Evolutionary conservation across 2,797 vertebrate species (phyloP).

Genomic region (Cirrhinus mrigala): DNA sequence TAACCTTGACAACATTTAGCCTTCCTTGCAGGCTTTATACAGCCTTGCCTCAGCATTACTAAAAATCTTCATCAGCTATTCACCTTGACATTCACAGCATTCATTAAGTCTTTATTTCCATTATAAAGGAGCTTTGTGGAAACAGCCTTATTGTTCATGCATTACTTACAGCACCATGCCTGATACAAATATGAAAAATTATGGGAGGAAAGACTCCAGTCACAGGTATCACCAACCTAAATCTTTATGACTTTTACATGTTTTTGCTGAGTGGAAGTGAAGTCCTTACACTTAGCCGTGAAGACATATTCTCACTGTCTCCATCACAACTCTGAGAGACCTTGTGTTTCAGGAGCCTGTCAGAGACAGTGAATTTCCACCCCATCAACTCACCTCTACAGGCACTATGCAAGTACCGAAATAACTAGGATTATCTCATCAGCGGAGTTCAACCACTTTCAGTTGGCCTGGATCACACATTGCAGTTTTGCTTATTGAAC

Average conservation of each 20-base stretch:
- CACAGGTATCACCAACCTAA: background rate
- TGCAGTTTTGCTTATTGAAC: background rate
- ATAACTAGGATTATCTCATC: slow-evolving; percentile 35
- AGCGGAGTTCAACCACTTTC: background rate
- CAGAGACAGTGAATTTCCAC: slow-evolving; percentile 66
- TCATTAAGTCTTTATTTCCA: background rate
- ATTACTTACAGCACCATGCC: background rate
- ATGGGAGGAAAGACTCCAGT: background rate
- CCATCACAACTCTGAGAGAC: slow-evolving; percentile 64
- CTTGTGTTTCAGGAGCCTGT: slow-evolving; percentile 69
- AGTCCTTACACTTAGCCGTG: slow-evolving; percentile 20
- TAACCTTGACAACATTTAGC: background rate
- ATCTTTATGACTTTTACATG: background rate
- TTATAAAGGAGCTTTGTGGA: slow-evolving; percentile 1
- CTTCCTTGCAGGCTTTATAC: background rate
- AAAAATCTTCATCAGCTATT: background rate
- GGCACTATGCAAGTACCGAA: slow-evolving; percentile 58
- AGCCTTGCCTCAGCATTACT: background rate
- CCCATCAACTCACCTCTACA: slow-evolving; percentile 61
- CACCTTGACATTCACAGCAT: background rate
- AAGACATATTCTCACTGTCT: slow-evolving; percentile 60
- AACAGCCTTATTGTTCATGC: background rate
- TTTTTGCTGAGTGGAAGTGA: background rate
- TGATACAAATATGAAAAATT: background rate
- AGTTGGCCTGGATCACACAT: background rate